A percentile compares a stretch with the other conserved stretches of the same genome.
Conservation (phyloP, 2,888 invertebrate species). For the Polylopha cassiicola region DNA sequence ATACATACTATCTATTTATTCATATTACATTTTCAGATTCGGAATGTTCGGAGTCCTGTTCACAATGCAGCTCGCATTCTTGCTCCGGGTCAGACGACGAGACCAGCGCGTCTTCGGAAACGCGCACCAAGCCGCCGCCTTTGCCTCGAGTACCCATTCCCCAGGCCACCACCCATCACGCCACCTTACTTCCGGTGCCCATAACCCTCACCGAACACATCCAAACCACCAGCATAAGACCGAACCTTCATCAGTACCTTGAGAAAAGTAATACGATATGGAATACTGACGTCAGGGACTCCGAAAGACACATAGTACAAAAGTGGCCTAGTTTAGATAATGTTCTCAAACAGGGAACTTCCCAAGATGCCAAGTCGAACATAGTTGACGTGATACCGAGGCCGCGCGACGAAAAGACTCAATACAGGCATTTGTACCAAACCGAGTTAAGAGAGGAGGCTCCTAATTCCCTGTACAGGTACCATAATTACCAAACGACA, state of each 20-base stretch:
- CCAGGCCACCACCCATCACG: constrained; percentile 28
- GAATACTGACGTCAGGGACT: constrained; percentile 48
- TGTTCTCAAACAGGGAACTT: constrained; percentile 27
- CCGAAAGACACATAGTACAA: constrained; percentile 35
- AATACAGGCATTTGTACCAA: constrained; percentile 53
- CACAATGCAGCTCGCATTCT: constrained; percentile 74
- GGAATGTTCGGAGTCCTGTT: constrained; percentile 84
- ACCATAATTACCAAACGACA: constrained; percentile 44
- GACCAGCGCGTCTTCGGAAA: constrained; percentile 38
- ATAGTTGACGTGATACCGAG: constrained; percentile 45
- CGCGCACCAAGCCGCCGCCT: constrained; percentile 50
- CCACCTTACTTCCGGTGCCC: constrained; percentile 50
- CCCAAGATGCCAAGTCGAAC: constrained; percentile 22
- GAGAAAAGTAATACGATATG: constrained; percentile 66
- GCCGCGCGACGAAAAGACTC: constrained; percentile 41
- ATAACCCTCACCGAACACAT: constrained; percentile 44
- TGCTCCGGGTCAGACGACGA: constrained; percentile 51
- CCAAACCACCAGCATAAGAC: constrained; percentile 57
- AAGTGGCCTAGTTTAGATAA: constrained; percentile 54
- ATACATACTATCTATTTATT: too few relatives aligned
- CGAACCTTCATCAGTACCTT: constrained; percentile 64
- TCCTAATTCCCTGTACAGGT: constrained; percentile 46
- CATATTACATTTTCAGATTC: constrained; percentile 75
- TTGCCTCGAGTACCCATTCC: constrained; percentile 38
- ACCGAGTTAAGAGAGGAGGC: constrained; percentile 51